Evolutionary conservation across 2,888 invertebrate species (phyloP).

Genomic region (Holacanthella duospinosa): DNA sequence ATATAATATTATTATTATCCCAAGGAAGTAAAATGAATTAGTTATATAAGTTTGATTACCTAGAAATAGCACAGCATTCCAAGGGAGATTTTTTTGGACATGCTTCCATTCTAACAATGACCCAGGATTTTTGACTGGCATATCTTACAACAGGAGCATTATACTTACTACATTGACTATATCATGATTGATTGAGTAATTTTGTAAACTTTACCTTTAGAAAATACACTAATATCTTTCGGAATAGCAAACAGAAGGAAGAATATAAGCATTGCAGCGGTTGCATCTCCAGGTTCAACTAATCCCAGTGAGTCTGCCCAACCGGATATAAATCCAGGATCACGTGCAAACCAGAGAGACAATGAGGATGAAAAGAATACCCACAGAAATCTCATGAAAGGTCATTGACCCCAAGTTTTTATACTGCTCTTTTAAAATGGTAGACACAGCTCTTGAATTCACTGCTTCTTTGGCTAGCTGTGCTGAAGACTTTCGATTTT

Average conservation of each 20-base stretch:
- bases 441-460: background rate
- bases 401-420: slow-evolving; percentile 64
- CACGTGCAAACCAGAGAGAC: slow-evolving; percentile 79
- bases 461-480: background rate
- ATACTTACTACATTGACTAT: too few relatives aligned
- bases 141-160: too few relatives aligned
- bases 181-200: too few relatives aligned
- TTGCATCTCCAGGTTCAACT: slow-evolving; percentile 44
- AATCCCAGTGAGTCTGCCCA: slow-evolving; percentile 65
- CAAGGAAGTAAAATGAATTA: too few relatives aligned
- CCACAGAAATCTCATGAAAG: slow-evolving; percentile 65
- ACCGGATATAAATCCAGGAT: slow-evolving; percentile 74
- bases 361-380: slow-evolving; percentile 61
- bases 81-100: slow-evolving; percentile 73
- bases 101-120: slow-evolving; percentile 54
- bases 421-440: slow-evolving; percentile 56
- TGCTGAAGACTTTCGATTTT: background rate
- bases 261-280: slow-evolving; percentile 24
- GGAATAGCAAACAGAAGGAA: slow-evolving; percentile 75
- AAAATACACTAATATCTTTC: slow-evolving; percentile 61
- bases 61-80: slow-evolving; percentile 47
- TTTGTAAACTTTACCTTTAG: slow-evolving; percentile 45
- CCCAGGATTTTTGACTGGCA: background rate
- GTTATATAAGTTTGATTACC: slow-evolving; percentile 18
- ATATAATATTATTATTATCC: too few relatives aligned